Evolutionary conservation across 1,140 invertebrate genomes (phyloP), one percentile per base, ranked within the genome.

Genomic region (Zaprionus tsacasi): DNA sequence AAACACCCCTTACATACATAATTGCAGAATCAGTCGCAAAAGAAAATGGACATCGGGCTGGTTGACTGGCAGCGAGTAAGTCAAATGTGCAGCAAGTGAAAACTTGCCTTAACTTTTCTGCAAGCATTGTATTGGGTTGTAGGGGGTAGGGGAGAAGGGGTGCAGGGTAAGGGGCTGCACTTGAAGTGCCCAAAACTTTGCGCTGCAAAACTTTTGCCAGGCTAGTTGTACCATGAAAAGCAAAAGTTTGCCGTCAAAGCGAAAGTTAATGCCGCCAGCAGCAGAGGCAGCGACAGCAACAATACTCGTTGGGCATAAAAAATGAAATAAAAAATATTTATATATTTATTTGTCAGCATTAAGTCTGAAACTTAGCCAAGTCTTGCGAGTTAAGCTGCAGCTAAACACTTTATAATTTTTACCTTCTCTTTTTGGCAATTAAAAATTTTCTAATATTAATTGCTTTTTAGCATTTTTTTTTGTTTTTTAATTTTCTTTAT

Each of bases 111-210:
- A 79, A 81, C 57, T 85, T 81, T 78, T 76, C 40, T 30, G 8
- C 70, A 73, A 56, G 48, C 69, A 76, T 75, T 85, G 81, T 85
- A 2, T 21, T 21, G 21, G 21, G 1, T 1, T 21, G 78, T 35
- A 60, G 27, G 56, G 43, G 61, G 12, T 0, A 15, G 33, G 11
- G n/a, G 55, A 7, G 36, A 8, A 15, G 45, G 57, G 6, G 8
- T 13, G 33, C 12, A 21, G 35, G 12, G 2, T n/a, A 8, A 11
- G 40, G 40, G 6, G 2, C n/a, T 25, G 13, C 83, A 83, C 83
- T 87, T 87, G 83, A 87, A 88, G 83, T 87, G 80, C n/a, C 85
- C 78, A 87, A 83, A 87, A 87, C 77, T 87, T 87, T 83, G 69
- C 77, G 69, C 77, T 75, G 82, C 82, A 57, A 76, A 82, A 82